Percentiles rank a stretch among this genome's conserved stretches.
Evolutionary conservation across 2,888 invertebrate genomes (phyloP).

Genomic region (Sarcophaga carnaria): DNA sequence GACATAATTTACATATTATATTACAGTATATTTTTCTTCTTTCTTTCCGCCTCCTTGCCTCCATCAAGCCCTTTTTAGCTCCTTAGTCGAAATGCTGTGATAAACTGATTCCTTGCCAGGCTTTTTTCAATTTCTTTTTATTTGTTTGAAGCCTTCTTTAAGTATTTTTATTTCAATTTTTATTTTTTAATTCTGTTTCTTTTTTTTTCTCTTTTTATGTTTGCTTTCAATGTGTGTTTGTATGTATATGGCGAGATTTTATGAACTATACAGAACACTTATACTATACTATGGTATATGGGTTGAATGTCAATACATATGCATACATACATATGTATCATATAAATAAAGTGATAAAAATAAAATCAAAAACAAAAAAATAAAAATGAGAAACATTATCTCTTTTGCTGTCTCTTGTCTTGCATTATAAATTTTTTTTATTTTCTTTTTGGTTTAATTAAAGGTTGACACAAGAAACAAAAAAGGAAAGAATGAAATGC

Average conservation of each 20-base stretch:
- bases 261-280: too few relatives aligned
- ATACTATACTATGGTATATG: too few relatives aligned
- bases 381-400: too few relatives aligned
- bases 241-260: too few relatives aligned
- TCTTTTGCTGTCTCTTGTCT: background rate
- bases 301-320: background rate
- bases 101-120: too few relatives aligned
- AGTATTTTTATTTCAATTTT: constrained; percentile 58
- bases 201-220: background rate
- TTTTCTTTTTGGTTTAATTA: constrained; percentile 44
- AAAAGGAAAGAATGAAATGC: background rate
- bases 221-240: too few relatives aligned
- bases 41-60: too few relatives aligned
- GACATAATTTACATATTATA: constrained; percentile 79
- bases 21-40: constrained; percentile 39
- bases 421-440: constrained; percentile 6
- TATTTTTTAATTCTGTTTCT: constrained; percentile 1
- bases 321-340: background rate
- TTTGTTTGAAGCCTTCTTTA: constrained; percentile 45
- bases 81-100: too few relatives aligned
- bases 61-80: too few relatives aligned
- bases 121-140: constrained; percentile 32
- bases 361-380: background rate
- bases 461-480: background rate
- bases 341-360: constrained; percentile 19